Base-by-base conservation (phyloP, 2,888 invertebrate genomes). In the Minunthozetes semirufus region DNA sequence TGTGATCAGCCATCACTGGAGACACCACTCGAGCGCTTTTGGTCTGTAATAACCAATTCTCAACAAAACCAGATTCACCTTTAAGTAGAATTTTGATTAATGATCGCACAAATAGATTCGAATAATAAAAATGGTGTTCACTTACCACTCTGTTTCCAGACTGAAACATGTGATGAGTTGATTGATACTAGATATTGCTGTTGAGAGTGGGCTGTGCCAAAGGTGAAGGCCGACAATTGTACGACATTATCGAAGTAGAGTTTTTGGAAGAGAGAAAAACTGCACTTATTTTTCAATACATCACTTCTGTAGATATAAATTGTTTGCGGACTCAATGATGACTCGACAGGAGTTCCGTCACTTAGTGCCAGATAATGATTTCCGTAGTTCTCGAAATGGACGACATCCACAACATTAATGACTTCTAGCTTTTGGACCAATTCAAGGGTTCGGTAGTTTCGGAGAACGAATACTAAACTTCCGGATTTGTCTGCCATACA, bases 251-350 rank as follows among this genome's bases (percentile, higher is more conserved):
- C 42, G 15, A 68, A 42, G 1, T 42, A n/a, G 4, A 68, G 42
- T 13, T 42, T 68, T 22, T 68, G 68, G 13, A 68, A 68, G 19
- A 68, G 19, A 2, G 68, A 68, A 38, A 68, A 68, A 42, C 42
- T 29, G 33, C 68, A 68, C 68, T 22, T 42, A 3, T 61, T 29
- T 61, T 4, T 42, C 22, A 42, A 42, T n/a, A 5, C 3, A 42
- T 42, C 68, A 42, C 33, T 68, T 68, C 68, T 38, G 42, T 68
- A 68, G 46, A 68, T 42, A 42, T 68, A 42, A 68, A 68, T 68
- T 17, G 42, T 68, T 38, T 68, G 68, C 22, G 68, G 42, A 38
- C 29, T 22, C 3, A 42, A 15, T 15, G 68, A 68, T 1, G 22
- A 29, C 22, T 68, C 42, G 22, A 8, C 42, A 22, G 42, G 19